phyloP scores from a whole-genome alignment of 2,113 vertebrate genomes.

The Elephas maximus region DNA sequence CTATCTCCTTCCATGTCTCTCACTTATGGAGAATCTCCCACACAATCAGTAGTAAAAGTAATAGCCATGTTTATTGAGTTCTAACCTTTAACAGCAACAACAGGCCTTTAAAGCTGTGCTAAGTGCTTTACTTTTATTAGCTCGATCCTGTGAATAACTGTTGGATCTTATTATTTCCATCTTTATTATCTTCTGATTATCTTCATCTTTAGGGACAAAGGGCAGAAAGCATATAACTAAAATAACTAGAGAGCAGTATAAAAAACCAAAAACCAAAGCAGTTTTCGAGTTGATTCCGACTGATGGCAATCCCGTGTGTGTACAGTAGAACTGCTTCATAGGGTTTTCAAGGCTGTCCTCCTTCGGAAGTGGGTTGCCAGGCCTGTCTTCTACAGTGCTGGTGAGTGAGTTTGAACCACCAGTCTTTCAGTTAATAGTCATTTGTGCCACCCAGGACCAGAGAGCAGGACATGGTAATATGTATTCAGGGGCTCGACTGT shows the following conservation, averaged over 20 bases:
- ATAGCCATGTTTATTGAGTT: not conserved
- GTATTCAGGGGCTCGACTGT: not conserved
- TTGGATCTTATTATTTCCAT: not conserved
- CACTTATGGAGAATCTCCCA: not conserved
- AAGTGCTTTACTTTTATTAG: not conserved
- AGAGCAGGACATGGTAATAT: not conserved
- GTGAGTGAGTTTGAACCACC: not conserved
- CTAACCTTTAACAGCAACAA: not conserved
- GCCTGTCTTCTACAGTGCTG: not conserved
- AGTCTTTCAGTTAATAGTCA: not conserved
- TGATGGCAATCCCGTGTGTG: not conserved
- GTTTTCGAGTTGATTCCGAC: not conserved
- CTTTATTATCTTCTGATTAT: not conserved
- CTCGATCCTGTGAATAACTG: not conserved
- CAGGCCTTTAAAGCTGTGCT: not conserved
- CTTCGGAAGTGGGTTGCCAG: not conserved
- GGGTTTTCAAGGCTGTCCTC: not conserved
- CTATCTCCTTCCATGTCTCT: not conserved
- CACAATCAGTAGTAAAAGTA: not conserved
- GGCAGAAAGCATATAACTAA: not conserved
- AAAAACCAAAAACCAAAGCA: not conserved
- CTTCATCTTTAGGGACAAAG: not conserved
- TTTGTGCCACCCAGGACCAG: not conserved
- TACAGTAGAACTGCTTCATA: not conserved
- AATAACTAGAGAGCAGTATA: not conserved